These are phyloP conservation scores for Zaprionus nigranus DNA, from an alignment of 1,140 invertebrate species.

Conservation along the genomic window DNA sequence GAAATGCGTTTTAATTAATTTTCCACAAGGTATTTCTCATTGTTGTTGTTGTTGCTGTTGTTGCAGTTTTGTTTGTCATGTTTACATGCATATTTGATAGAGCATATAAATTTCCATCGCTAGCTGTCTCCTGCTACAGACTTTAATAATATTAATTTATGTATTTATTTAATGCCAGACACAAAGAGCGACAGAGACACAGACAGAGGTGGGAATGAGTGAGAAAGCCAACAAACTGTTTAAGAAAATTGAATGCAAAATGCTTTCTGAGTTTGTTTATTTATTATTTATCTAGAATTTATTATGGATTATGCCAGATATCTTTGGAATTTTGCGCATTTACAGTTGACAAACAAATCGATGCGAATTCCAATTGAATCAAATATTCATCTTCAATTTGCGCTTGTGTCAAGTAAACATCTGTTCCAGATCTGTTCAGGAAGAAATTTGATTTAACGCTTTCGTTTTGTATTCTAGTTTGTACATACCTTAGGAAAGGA, in stretches of 20 bases:
- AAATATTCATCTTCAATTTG: conserved; percentile 2
- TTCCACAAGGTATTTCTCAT: conserved; percentile 39
- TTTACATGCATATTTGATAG: conserved; percentile 81
- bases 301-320: conserved; percentile 14
- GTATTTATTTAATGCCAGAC: conserved; percentile 58
- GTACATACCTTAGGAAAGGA: not conserved
- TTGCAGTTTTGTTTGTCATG: conserved; percentile 67
- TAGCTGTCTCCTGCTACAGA: conserved; percentile 30
- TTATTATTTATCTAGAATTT: conserved; percentile 29
- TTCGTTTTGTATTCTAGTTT: not conserved
- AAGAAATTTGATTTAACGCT: not conserved
- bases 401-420: not conserved
- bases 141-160: conserved; percentile 69
- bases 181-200: conserved; percentile 10
- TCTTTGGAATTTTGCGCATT: not conserved
- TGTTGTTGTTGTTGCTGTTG: conserved; percentile 24
- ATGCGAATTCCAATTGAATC: not conserved
- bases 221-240: conserved; percentile 3
- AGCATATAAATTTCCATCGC: conserved; percentile 78
- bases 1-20: conserved; percentile 81
- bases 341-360: not conserved
- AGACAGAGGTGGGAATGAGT: not conserved
- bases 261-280: conserved; percentile 8
- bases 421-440: not conserved
- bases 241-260: conserved; percentile 8